Evolutionary conservation across 1,140 invertebrate genomes (phyloP), one percentile per base, ranked within the genome.

Genomic region (Drosophila quadrilineata): DNA sequence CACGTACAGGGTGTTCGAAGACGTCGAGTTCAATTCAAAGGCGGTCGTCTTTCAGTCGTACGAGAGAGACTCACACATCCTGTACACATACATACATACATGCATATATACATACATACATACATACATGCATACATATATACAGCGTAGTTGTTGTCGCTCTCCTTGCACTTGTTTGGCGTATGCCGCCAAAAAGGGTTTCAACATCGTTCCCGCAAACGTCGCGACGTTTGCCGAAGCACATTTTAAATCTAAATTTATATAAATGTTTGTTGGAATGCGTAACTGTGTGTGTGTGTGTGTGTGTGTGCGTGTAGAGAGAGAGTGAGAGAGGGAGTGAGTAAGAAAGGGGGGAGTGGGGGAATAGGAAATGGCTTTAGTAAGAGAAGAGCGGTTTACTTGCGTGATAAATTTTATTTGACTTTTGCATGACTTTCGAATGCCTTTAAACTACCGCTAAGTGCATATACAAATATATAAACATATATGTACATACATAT

Each of bases 361-460:
- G n/a, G n/a, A n/a, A n/a, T n/a, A n/a, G n/a, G n/a, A n/a, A n/a
- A n/a, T n/a, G n/a, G n/a, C n/a, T n/a, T n/a, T n/a, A n/a, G n/a
- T n/a, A n/a, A n/a, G n/a, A n/a, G n/a, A n/a, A n/a, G n/a, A n/a
- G n/a, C n/a, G n/a, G n/a, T 63, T 57, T 69, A 65, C 54, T 71
- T 59, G 70, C 54, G 64, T 71, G 67, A 49, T 41, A 66, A 54
- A 71, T 76, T 75, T 75, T 75, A 75, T 75, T 75, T 76, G 71
- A 76, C 74, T 75, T 69, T 76, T 75, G 73, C 71, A 71, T 71
- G 73, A 76, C 73, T 75, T 76, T 75, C 66, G 71, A 28, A 60
- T 75, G 67, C 67, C 71, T 71, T 71, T 75, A 50, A 71, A 71
- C 66, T 33, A 29, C 22, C 3, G 45, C 6, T 28, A n/a, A n/a